Conservation (phyloP, 2,797 vertebrate genomes). For the Sebastes cheni region DNA sequence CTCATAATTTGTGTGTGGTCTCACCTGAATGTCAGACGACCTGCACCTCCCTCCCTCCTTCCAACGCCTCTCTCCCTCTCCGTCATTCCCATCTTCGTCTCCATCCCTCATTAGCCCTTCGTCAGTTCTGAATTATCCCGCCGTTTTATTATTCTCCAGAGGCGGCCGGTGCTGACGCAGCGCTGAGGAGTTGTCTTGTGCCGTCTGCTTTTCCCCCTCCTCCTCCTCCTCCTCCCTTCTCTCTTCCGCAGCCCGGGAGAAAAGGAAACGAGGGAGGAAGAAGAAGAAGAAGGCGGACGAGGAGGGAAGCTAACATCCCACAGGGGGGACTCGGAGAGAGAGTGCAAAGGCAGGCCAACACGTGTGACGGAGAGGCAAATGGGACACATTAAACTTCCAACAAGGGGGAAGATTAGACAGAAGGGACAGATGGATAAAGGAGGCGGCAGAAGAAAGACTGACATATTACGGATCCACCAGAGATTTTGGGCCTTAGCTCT, state of each 20-base stretch:
- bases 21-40: conserved; percentile 29
- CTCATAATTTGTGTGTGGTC: background rate
- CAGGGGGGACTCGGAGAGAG: background rate
- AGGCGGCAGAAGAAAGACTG: conserved; percentile 18
- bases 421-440: conserved; percentile 35
- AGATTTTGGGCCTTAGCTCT: conserved; percentile 40
- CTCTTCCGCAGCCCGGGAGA: conserved; percentile 20
- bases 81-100: conserved; percentile 7
- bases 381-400: conserved; percentile 32
- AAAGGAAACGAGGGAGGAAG: conserved; percentile 12
- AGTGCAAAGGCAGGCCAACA: conserved; percentile 7
- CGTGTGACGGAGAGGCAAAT: background rate
- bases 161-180: conserved; percentile 60
- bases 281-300: conserved; percentile 4
- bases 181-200: conserved; percentile 37
- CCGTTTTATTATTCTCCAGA: conserved; percentile 58
- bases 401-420: conserved; percentile 26
- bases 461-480: conserved; percentile 30
- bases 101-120: conserved; percentile 55
- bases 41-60: background rate
- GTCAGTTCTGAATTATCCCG: conserved; percentile 63
- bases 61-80: background rate
- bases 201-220: conserved; percentile 1
- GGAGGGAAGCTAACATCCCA: background rate
- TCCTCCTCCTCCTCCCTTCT: background rate